These are phyloP conservation scores for Drosophila biarmipes DNA, from an alignment of 1,140 invertebrate species.

Conservation along the genomic window DNA sequence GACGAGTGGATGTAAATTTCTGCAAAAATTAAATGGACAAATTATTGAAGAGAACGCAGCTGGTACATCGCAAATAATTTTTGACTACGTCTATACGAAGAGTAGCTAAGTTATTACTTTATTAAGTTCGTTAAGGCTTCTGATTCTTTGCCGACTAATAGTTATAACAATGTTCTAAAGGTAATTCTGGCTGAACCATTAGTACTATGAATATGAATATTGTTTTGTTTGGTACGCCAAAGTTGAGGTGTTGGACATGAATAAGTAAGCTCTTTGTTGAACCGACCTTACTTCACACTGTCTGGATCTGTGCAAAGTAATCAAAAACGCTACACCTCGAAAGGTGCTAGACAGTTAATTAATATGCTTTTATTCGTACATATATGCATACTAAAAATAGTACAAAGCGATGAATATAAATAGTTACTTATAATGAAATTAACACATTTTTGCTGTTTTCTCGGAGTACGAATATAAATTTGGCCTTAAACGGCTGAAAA, in stretches of 20 bases:
- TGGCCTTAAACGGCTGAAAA: neutral
- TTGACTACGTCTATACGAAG: neutral
- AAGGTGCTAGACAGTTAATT: constrained; percentile 57
- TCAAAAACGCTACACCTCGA: constrained; percentile 23
- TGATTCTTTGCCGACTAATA: too few relatives aligned
- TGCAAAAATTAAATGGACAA: constrained; percentile 30
- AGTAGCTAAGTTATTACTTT: too few relatives aligned
- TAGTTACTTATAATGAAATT: constrained; percentile 38
- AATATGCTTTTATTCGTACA: constrained; percentile 24
- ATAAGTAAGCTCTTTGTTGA: neutral
- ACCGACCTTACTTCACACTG: constrained; percentile 17
- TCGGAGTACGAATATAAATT: constrained; percentile 17
- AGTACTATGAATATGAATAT: too few relatives aligned
- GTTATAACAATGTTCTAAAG: too few relatives aligned
- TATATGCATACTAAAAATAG: constrained; percentile 41
- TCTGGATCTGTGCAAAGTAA: constrained; percentile 9
- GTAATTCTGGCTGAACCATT: too few relatives aligned
- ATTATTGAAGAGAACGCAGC: constrained; percentile 12
- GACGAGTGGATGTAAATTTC: constrained; percentile 23
- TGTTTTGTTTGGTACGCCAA: neutral
- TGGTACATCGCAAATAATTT: constrained; percentile 24
- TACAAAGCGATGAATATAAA: constrained; percentile 25
- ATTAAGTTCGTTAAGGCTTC: too few relatives aligned
- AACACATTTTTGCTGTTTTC: constrained; percentile 27
- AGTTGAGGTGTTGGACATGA: neutral